These are phyloP conservation scores for Cyphomyrmex costatus DNA, from an alignment of 1,140 invertebrate species.

Conservation along the genomic window DNA sequence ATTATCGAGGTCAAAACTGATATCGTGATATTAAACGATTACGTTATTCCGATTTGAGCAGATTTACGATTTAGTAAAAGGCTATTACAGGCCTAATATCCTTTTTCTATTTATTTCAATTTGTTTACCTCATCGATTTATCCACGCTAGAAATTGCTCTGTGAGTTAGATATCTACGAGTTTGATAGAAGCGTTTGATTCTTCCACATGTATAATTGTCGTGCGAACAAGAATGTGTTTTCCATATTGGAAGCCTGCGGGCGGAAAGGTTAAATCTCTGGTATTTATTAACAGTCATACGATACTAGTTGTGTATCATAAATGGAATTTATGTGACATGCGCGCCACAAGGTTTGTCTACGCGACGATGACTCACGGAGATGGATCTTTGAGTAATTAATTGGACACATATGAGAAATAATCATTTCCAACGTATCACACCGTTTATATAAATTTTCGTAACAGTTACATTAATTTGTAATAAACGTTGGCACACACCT, in stretches of 20 bases:
- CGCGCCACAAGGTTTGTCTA: background rate
- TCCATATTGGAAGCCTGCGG: constrained; percentile 32
- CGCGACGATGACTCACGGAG: constrained; percentile 35
- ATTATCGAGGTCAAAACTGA: constrained; percentile 44
- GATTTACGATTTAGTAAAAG: background rate
- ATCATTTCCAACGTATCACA: background rate
- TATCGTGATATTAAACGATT: background rate
- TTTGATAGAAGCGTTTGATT: background rate
- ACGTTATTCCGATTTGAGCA: constrained; percentile 24
- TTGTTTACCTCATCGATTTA: background rate
- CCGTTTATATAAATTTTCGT: background rate
- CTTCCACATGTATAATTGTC: constrained; percentile 43
- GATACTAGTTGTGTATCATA: constrained; percentile 37
- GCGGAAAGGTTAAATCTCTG: constrained; percentile 61
- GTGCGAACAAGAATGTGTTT: constrained; percentile 53
- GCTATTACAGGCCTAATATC: background rate
- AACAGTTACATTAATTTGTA: constrained; percentile 14
- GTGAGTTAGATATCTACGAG: background rate
- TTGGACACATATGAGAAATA: constrained; percentile 14
- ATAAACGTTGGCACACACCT: background rate
- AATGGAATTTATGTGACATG: constrained; percentile 45
- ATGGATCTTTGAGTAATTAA: constrained; percentile 38
- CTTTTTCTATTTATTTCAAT: background rate
- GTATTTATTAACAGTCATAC: constrained; percentile 62
- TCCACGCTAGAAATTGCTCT: background rate